These are phyloP conservation scores for Stictonetta naevosa DNA, from an alignment of 2,113 vertebrate genomes.

Conservation along the genomic window DNA sequence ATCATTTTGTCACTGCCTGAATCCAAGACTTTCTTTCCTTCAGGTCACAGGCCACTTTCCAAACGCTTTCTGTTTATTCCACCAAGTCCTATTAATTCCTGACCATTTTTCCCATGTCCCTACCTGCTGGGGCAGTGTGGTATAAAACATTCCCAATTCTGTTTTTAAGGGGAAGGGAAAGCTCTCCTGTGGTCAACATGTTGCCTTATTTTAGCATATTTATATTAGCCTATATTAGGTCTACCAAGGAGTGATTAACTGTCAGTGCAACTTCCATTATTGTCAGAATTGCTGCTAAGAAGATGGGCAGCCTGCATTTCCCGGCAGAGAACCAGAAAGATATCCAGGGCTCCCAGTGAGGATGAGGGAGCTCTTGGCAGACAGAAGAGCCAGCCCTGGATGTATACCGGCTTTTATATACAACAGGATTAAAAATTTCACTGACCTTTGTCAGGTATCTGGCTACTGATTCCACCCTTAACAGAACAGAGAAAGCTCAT, in stretches of 20 bases:
- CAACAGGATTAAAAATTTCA: not conserved
- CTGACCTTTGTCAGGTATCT: not conserved
- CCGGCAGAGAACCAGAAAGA: not conserved
- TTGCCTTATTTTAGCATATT: not conserved
- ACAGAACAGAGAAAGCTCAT: not conserved
- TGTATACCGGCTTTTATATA: not conserved
- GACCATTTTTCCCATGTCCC: not conserved
- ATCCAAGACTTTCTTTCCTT: not conserved
- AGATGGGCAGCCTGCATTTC: not conserved
- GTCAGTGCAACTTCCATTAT: not conserved
- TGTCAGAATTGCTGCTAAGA: not conserved
- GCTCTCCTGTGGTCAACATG: accelerated
- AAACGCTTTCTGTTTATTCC: not conserved
- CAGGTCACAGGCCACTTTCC: not conserved
- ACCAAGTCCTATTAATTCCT: not conserved
- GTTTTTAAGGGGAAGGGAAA: not conserved
- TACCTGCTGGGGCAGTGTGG: not conserved
- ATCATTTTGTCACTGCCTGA: not conserved
- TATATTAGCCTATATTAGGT: not conserved
- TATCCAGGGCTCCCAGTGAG: not conserved
- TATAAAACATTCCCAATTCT: not conserved
- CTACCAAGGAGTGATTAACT: not conserved
- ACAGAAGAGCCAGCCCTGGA: not conserved
- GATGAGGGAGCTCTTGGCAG: not conserved
- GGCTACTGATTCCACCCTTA: not conserved